Percentiles rank a stretch among this genome's conserved stretches.
phyloP scores from a whole-genome alignment of 2,888 invertebrate genomes.

The Hydrotaea cyrtoneurina region DNA sequence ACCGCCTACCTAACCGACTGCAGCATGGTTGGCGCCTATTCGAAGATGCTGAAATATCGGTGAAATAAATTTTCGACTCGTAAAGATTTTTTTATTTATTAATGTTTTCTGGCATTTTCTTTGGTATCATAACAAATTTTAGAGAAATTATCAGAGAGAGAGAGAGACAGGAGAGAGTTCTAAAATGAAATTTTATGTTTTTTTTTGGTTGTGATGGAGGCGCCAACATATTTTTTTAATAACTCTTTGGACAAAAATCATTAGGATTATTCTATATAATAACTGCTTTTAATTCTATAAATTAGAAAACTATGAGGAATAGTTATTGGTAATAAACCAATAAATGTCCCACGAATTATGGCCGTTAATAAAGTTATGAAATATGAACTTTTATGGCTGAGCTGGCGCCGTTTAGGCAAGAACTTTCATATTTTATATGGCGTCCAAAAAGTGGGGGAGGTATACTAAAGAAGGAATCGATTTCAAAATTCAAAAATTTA shows the following conservation, averaged over 20 bases:
- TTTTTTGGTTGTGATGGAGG: not conserved
- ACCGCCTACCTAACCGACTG: not conserved
- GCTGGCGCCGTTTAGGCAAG: not conserved
- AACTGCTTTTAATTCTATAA: not conserved
- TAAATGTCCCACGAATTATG: not conserved
- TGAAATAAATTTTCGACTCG: conserved; percentile 9
- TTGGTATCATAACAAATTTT: not conserved
- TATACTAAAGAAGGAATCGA: too few relatives aligned
- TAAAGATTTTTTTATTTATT: conserved; percentile 16
- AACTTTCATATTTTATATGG: too few relatives aligned
- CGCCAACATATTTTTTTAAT: not conserved
- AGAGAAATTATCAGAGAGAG: not conserved
- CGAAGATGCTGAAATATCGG: not conserved
- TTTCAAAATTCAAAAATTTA: too few relatives aligned
- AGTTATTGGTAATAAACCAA: not conserved
- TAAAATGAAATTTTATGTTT: not conserved
- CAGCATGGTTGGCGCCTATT: not conserved
- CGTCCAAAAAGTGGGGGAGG: too few relatives aligned
- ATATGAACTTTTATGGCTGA: not conserved
- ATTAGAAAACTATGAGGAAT: conserved; percentile 18
- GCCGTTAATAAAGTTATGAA: conserved; percentile 5
- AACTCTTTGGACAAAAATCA: not conserved
- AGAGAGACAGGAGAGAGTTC: not conserved
- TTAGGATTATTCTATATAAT: not conserved
- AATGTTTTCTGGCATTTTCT: not conserved